These are phyloP conservation scores for Lemur catta DNA, from an alignment of 2,797 vertebrate species.

Conservation along the genomic window DNA sequence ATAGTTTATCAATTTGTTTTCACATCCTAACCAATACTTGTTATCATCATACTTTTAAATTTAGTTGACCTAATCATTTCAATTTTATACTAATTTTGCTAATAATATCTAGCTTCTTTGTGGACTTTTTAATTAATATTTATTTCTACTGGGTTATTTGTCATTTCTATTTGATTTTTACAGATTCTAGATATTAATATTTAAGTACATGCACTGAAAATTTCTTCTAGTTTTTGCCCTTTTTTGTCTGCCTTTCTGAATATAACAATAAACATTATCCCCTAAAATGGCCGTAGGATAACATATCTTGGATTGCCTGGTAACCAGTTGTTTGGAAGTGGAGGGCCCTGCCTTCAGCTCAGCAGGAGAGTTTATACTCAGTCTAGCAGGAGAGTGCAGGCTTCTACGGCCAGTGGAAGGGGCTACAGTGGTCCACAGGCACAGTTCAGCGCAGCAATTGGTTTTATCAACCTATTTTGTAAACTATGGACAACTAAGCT, in stretches of 20 bases:
- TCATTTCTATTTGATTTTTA: not conserved
- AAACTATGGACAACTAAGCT: not conserved
- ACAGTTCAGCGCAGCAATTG: not conserved
- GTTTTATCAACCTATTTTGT: not conserved
- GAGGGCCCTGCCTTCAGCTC: accelerated
- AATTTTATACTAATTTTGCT: not conserved
- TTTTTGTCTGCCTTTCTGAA: not conserved
- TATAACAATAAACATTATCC: not conserved
- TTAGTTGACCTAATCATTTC: not conserved
- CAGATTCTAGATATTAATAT: not conserved
- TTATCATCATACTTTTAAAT: not conserved
- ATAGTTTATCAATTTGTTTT: not conserved
- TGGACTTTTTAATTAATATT: not conserved
- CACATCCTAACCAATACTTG: not conserved
- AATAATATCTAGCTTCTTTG: not conserved
- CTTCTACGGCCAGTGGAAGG: not conserved
- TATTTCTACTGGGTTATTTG: not conserved
- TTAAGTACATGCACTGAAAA: not conserved
- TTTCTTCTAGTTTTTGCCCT: not conserved
- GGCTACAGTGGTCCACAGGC: not conserved
- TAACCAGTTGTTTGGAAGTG: not conserved
- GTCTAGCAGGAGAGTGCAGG: not conserved
- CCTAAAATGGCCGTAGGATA: not conserved
- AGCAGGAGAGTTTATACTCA: not conserved
- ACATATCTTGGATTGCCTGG: not conserved